Conservation (phyloP, 2,113 vertebrate species). For the Chloebia gouldiae region DNA sequence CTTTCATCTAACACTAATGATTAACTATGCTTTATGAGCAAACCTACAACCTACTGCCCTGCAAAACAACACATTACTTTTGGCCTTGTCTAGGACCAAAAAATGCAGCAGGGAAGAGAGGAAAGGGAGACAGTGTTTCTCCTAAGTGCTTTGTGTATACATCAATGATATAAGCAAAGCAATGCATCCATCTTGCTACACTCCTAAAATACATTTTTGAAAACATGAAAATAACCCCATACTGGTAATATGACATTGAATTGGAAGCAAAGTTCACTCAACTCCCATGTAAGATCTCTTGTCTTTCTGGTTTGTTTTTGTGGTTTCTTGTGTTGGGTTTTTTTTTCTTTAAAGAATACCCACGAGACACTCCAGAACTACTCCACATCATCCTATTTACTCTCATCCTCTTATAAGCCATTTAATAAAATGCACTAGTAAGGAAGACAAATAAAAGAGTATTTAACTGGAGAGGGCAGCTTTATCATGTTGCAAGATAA, state of each 20-base stretch:
- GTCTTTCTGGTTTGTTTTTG: background rate
- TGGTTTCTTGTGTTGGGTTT: rapidly evolving
- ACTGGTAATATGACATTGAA: background rate
- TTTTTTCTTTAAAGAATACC: background rate
- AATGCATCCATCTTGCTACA: background rate
- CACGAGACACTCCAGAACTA: background rate
- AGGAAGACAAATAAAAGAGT: background rate
- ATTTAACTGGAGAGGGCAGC: background rate
- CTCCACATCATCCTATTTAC: background rate
- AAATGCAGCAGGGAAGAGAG: rapidly evolving
- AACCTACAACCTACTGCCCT: background rate
- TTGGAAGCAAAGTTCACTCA: background rate
- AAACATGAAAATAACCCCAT: background rate
- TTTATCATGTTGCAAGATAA: background rate
- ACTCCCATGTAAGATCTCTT: background rate
- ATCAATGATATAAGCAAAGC: background rate
- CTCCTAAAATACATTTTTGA: background rate
- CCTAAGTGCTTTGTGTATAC: background rate
- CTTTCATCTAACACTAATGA: background rate
- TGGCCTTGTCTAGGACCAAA: background rate
- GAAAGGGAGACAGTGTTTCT: background rate
- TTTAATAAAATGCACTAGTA: background rate
- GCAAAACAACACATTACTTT: background rate
- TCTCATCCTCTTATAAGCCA: background rate
- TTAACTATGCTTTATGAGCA: background rate